Conservation (phyloP, 2,888 invertebrate species). For the Lasioglossum vierecki region DNA sequence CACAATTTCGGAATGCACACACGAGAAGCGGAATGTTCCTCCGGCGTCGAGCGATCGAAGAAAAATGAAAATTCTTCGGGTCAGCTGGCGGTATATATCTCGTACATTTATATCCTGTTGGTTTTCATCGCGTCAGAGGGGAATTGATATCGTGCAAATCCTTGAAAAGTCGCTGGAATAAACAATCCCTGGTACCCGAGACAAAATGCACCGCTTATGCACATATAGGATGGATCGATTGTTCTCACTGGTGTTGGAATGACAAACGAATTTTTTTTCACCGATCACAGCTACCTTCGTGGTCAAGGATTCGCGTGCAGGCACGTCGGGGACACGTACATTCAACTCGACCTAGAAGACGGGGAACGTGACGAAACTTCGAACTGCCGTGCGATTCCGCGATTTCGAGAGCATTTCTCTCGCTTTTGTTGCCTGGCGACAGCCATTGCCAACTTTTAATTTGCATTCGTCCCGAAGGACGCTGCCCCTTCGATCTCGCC, state of each 20-base stretch:
- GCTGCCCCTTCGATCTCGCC: background rate
- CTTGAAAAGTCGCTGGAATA: background rate
- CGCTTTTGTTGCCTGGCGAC: background rate
- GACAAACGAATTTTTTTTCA: background rate
- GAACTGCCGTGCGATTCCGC: background rate
- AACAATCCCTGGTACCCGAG: background rate
- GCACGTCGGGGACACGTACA: background rate
- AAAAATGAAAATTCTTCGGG: slow-evolving; percentile 1
- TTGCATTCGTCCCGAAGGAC: background rate
- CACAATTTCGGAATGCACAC: background rate
- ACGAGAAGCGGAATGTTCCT: background rate
- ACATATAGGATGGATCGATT: slow-evolving; percentile 2
- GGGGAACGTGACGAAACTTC: slow-evolving; percentile 32
- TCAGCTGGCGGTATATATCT: background rate
- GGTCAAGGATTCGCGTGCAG: slow-evolving; percentile 3
- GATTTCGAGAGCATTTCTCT: background rate
- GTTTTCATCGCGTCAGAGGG: background rate
- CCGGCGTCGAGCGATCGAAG: background rate
- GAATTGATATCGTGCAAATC: slow-evolving; percentile 14
- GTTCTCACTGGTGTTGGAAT: background rate
- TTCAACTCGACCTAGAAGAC: slow-evolving; percentile 13
- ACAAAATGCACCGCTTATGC: background rate
- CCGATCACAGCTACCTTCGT: background rate
- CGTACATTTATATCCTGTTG: background rate
- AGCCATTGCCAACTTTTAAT: background rate